Evolutionary conservation across 2,888 invertebrate genomes (phyloP), one percentile per base, ranked within the genome.

Genomic region (Hoplodrina blanda): DNA sequence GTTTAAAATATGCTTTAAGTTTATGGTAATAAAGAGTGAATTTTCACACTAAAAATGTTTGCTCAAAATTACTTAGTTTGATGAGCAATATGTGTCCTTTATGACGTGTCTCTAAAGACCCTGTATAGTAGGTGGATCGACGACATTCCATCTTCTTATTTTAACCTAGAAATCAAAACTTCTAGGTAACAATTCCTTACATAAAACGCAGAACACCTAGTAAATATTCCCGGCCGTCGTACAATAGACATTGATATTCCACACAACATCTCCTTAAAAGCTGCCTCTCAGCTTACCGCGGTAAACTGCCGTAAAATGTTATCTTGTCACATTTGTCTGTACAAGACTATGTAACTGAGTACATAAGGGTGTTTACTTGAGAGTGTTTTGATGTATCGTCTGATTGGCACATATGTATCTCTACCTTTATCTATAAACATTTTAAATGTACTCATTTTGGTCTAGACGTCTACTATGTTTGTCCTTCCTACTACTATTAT

Each of bases 181-280:
- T 37, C 7, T 59, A 41, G 15, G 19, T 56, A 44, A 44, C 69
- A 44, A 56, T 56, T 4, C 11, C 11, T 13, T 11, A 13, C 2
- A 11, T 25, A 33, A 30, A 33, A 67, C 41, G 55, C 55, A n/a
- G 30, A 30, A 8, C 49, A n/a, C 2, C 10, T 17, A 11, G 69
- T 56, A 60, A 61, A 52, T 56, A 65, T 37, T 25, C 62, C 10
- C 49, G 33, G 59, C 53, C 37, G 74, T 44, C 25, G 4, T 5
- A 68, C 53, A 59, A 59, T 52, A 61, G 59, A 80, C 80, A 83
- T 84, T 83, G 85, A 75, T 81, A 82, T 82, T 83, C 84, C 13
- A 17, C 33, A 30, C 75, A 61, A 56, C 54, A 49, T 30, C 41
- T 60, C 56, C 59, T 55, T 78, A 82, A 83, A 73, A 83, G 84